Evolutionary conservation across 2,113 vertebrate genomes (phyloP), one percentile per base, ranked within the genome.

Genomic region (Peucedramus taeniatus): DNA sequence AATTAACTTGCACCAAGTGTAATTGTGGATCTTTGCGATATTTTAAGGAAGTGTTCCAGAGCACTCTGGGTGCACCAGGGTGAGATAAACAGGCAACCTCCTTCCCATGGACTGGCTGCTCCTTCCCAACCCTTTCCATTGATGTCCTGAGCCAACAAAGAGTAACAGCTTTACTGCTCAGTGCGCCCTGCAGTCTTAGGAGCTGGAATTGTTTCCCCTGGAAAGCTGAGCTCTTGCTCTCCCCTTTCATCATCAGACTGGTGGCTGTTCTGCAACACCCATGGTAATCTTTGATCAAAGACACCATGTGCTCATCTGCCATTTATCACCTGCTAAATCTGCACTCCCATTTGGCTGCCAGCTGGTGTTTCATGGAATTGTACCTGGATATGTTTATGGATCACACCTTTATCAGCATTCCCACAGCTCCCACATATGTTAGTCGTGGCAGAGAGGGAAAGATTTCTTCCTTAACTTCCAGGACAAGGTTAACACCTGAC

Each of bases 361-460:
- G 47, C 64, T 70, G 72, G 19, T 22, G 50, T 39, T 78, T 51
- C 15, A 33, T 24, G 24, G 70, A 71, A 35, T 5, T 85, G 53
- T 35, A 94, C 56, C 51, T 56, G 83, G 13, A 0, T 30, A 13
- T 24, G 53, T 59, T 90, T 76, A 75, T 3, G 15, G 37, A 19
- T 16, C 0, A 0, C 77, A 89, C 35, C 50, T 65, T 49, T 30
- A 74, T 2, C 15, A 82, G 35, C 10, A 2, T n/a, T 74, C 65
- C 69, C 50, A 63, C 39, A 31, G 56, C 66, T 91, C 40, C 65
- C 17, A 39, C 42, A 6, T 26, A 11, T 13, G 23, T 50, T 45
- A 50, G 44, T 23, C 63, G 53, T 7, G 23, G 31, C 69, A 75
- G 11, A 40, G 21, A 33, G 14, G 4, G 15, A 7, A 66, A 90